Base-by-base conservation (phyloP, 2,113 vertebrate genomes). In the Dolichotis patagonum region DNA sequence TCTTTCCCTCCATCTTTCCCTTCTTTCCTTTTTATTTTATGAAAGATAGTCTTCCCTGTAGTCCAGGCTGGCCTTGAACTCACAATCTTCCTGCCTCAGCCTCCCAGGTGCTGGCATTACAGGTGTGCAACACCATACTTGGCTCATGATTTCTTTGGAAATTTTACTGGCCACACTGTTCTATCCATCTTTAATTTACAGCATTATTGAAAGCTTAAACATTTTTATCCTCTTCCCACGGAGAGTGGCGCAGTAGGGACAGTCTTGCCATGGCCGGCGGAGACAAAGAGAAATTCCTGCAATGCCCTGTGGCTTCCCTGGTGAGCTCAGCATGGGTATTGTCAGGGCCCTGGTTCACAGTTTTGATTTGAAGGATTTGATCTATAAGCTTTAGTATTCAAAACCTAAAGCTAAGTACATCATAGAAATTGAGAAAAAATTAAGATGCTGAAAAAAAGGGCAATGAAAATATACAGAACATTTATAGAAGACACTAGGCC, bases 101-200 rank as follows among this genome's bases (percentile, higher is more conserved):
- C 26, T 30, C 43, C 26, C 43, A 78, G 17, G 13, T 30, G 26
- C 75, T 17, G 43, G 75, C 43, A 4, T 17, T 30, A 17, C 28
- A 49, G 43, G 43, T 4, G 7, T 58, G n/a, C 26, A 11, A 7
- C 30, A 30, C 52, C 0, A 8, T 4, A 12, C 41, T 8, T n/a
- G 30, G 43, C 75, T 49, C 75, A 30, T 41, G 19, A 54, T 71
- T 92, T 77, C 49, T 92, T 85, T 75, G 41, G 90, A 92, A 96
- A 92, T 1, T 38, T 28, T 56, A 26, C 56, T 54, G 2, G 65
- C 52, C 1, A 13, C 63, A 75, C 19, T 54, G 19, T 63, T 73
- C 81, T 88, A 69, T n/a, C 54, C 24, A 0, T 58, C 83, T 96
- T 85, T 77, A 88, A 83, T 38, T 46, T 65, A 73, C n/a, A 35